These are phyloP conservation scores for Arctocebus calabarensis DNA, from an alignment of 2,797 vertebrate species.

Conservation along the genomic window DNA sequence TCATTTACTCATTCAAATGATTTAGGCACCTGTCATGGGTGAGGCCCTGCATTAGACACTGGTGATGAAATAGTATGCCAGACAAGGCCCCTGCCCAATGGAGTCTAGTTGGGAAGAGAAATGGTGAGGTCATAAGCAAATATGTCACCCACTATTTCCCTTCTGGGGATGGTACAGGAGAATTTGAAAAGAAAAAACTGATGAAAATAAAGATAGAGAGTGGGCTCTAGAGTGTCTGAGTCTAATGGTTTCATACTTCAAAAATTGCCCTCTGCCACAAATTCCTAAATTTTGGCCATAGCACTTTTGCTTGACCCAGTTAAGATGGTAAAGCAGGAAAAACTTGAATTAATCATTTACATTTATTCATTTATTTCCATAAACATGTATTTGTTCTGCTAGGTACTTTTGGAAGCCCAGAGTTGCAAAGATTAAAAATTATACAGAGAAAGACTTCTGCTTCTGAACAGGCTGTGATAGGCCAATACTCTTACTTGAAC, in stretches of 20 bases:
- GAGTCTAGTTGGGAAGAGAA: background rate
- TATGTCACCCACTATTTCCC: background rate
- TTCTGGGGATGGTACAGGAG: background rate
- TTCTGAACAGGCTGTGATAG: background rate
- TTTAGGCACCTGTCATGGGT: background rate
- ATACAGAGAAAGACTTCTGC: background rate
- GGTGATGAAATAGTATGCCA: background rate
- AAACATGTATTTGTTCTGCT: background rate
- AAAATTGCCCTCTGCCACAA: background rate
- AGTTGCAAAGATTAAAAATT: constrained; percentile 28
- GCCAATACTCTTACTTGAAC: background rate
- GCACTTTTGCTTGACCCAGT: background rate
- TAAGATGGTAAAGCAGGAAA: background rate
- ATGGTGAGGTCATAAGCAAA: background rate
- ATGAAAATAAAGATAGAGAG: background rate
- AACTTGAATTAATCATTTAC: background rate
- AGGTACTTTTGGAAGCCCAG: background rate
- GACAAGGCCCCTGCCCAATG: background rate
- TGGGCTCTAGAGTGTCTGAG: background rate
- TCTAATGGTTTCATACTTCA: background rate
- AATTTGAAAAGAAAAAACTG: background rate
- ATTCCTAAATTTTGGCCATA: background rate
- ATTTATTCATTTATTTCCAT: background rate
- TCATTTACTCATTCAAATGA: background rate
- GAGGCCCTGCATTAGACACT: background rate